Evolutionary conservation across 2,888 invertebrate genomes (phyloP).

Genomic region (Caenorhabditis sp.): DNA sequence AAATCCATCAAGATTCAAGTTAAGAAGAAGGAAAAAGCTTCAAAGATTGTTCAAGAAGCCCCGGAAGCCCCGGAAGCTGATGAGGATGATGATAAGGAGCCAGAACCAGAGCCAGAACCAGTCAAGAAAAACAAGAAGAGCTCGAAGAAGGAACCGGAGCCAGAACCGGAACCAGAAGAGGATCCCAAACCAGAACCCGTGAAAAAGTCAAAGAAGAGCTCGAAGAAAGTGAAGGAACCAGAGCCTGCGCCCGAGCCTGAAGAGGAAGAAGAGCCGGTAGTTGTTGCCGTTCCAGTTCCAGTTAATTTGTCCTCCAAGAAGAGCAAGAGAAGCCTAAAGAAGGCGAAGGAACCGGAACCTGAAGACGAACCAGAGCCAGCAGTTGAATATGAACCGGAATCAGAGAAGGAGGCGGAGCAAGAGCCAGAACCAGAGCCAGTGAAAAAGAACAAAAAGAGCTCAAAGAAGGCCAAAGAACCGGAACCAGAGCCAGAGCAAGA

Average conservation of each 20-base stretch:
- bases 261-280: constrained; percentile 1
- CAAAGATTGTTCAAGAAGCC: constrained; percentile 24
- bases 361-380: constrained; percentile 25
- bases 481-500: constrained; percentile 78
- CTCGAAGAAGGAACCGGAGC: constrained; percentile 35
- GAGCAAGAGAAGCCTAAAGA: constrained; percentile 5
- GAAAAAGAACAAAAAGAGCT: neutral
- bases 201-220: constrained; percentile 31
- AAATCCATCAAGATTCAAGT: constrained; percentile 36
- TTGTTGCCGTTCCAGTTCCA: neutral
- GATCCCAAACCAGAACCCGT: constrained; percentile 16
- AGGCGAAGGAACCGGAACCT: neutral
- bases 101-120: constrained; percentile 19
- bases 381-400: constrained; percentile 3
- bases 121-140: constrained; percentile 24
- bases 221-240: constrained; percentile 1
- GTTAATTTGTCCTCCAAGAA: constrained; percentile 5
- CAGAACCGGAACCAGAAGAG: constrained; percentile 24
- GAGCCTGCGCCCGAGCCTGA: constrained; percentile 14
- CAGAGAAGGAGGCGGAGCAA: neutral
- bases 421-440: constrained; percentile 18
- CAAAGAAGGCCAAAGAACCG: constrained; percentile 28
- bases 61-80: constrained; percentile 25
- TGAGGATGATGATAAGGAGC: constrained; percentile 19
- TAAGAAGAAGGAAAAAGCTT: constrained; percentile 43